Percentiles rank a stretch among this genome's conserved stretches.
Evolutionary conservation across 2,113 vertebrate genomes (phyloP).

Genomic region (Hippocampus zosterae): DNA sequence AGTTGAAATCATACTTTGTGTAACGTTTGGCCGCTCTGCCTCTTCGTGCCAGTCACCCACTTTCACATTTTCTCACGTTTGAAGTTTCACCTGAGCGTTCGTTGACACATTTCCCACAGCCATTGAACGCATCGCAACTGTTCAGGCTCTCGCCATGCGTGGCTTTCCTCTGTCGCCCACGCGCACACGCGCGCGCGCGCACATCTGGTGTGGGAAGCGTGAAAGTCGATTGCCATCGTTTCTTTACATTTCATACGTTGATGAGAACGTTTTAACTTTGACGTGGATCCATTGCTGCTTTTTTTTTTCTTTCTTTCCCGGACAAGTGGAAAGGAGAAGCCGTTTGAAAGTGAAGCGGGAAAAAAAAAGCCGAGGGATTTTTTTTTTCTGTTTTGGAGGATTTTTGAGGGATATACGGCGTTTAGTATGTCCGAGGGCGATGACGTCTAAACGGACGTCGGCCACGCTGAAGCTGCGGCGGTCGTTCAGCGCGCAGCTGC

Average conservation of each 20-base stretch:
- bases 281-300: neutral
- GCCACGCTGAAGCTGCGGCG: conserved; percentile 77
- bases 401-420: neutral
- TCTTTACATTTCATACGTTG: neutral
- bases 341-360: conserved; percentile 1
- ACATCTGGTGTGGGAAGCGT: conserved; percentile 52
- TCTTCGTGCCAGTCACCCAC: neutral
- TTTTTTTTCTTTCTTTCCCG: neutral
- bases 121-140: conserved; percentile 37
- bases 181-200: conserved; percentile 15
- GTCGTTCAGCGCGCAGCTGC: conserved; percentile 87
- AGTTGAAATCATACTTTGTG: no score
- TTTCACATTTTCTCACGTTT: neutral
- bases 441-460: conserved; percentile 76
- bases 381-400: conserved; percentile 21
- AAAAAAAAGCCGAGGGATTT: neutral
- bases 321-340: conserved; percentile 5
- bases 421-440: conserved; percentile 69
- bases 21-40: no score
- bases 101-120: conserved; percentile 21
- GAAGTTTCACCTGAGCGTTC: neutral
- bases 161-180: conserved; percentile 27
- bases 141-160: conserved; percentile 25
- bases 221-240: conserved; percentile 31
- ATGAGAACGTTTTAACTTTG: neutral